Conservation (phyloP, 2,113 vertebrate species). For the Cyprinus carpio region DNA sequence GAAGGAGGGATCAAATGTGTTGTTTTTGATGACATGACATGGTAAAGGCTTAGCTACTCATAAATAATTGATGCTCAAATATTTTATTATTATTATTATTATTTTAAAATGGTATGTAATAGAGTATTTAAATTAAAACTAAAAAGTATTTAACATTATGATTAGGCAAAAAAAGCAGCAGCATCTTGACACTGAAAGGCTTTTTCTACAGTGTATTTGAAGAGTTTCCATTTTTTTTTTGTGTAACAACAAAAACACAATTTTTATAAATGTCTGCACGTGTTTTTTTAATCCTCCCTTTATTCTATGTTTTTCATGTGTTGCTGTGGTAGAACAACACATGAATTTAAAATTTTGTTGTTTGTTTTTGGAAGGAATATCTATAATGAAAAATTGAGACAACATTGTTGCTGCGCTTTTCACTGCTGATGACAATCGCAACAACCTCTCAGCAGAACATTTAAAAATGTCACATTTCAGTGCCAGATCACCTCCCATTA, state of each 20-base stretch:
- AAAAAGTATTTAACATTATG: not conserved
- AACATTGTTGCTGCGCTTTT: not conserved
- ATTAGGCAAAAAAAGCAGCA: too few species aligned
- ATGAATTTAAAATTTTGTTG: not conserved
- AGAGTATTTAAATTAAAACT: not conserved
- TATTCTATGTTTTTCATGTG: not conserved
- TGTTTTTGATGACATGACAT: not conserved
- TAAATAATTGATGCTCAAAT: not conserved
- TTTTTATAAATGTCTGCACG: not conserved
- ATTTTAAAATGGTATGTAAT: not conserved
- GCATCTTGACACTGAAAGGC: too few species aligned
- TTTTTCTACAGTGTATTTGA: too few species aligned
- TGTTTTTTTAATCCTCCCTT: not conserved
- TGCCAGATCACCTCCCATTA: not conserved
- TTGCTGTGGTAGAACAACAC: not conserved
- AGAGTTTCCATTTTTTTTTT: not conserved
- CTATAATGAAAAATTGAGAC: not conserved
- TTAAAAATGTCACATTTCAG: not conserved
- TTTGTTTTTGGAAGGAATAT: not conserved
- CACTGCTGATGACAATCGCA: not conserved
- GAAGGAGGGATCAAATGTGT: not conserved
- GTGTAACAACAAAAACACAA: not conserved
- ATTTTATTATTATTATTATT: not conserved
- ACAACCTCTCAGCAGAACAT: not conserved
- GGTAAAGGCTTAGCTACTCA: not conserved